Conservation (phyloP, 2,113 vertebrate species). For the Eidolon helvum region DNA sequence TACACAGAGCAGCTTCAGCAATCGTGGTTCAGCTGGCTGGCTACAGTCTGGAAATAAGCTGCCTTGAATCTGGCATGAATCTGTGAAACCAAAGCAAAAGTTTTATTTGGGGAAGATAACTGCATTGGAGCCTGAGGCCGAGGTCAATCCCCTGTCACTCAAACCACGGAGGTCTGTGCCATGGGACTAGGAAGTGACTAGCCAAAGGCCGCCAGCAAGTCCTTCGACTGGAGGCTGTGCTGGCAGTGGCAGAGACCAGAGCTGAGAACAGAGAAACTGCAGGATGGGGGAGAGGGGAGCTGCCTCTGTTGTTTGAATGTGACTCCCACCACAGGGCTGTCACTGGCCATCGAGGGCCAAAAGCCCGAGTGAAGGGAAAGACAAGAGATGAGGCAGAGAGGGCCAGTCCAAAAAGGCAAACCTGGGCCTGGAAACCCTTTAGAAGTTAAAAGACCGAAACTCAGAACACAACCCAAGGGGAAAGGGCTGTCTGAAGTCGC, state of each 20-base stretch:
- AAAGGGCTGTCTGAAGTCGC: neutral
- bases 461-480: neutral
- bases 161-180: neutral
- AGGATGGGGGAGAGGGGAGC: too few relatives aligned
- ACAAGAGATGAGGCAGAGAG: neutral
- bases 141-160: neutral
- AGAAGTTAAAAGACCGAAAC: neutral
- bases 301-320: neutral
- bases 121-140: neutral
- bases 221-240: neutral
- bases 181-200: neutral
- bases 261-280: neutral
- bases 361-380: neutral
- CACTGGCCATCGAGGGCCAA: neutral
- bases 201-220: neutral
- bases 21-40: neutral
- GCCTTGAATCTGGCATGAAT: rapidly evolving
- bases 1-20: neutral
- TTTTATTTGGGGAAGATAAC: rapidly evolving
- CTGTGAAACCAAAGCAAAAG: neutral
- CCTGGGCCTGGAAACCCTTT: neutral
- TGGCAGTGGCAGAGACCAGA: too few relatives aligned
- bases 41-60: neutral
- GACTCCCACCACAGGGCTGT: neutral
- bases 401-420: neutral